Base-by-base conservation (phyloP, 2,113 vertebrate species). In the Zeus faber region DNA sequence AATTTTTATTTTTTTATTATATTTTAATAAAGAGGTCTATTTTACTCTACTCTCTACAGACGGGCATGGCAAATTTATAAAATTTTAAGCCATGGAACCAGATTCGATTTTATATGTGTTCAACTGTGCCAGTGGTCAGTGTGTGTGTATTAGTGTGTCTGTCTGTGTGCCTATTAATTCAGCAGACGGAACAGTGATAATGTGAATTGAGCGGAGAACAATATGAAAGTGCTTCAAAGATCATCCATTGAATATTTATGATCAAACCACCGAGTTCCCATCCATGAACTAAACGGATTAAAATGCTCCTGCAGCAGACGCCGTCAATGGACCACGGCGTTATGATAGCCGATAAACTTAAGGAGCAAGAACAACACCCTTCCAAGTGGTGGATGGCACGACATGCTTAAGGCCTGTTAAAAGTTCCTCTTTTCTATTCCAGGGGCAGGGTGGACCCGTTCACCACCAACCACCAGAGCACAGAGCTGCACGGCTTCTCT, bases 391-490 rank as follows among this genome's bases (percentile, higher is more conserved):
- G 6, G 55, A 8, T 31, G 16, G 23, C 78, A 70, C 60, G 80
- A 79, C 68, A 67, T 54, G 57, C 72, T 68, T 33, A n/a, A 65
- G 72, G 75, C 69, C 9, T 50, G 63, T 57, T 49, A 16, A 29
- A n/a, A 23, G 51, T 70, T 72, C 62, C 54, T 54, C 6, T 65
- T 65, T 46, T 16, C n/a, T n/a, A 25, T 17, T 29, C 47, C 57
- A 21, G 57, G 8, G 8, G 62, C 67, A 71, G 78, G 76, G 80
- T 64, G 79, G 79, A 81, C 52, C 72, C 72, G 1, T 76, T 83
- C 78, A 76, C 83, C 80, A 74, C 70, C 76, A 74, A 82, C 83
- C 79, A 54, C 77, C 22, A 18, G 37, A 50, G 64, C 20, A 56
- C 43, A 1, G 4, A 6, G 33, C n/a, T n/a, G 65, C 58, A 24